A percentile compares a stretch with the other conserved stretches of the same genome.
These are phyloP conservation scores for Ardeotis arabs DNA, from an alignment of 2,113 vertebrate species.

Conservation along the genomic window DNA sequence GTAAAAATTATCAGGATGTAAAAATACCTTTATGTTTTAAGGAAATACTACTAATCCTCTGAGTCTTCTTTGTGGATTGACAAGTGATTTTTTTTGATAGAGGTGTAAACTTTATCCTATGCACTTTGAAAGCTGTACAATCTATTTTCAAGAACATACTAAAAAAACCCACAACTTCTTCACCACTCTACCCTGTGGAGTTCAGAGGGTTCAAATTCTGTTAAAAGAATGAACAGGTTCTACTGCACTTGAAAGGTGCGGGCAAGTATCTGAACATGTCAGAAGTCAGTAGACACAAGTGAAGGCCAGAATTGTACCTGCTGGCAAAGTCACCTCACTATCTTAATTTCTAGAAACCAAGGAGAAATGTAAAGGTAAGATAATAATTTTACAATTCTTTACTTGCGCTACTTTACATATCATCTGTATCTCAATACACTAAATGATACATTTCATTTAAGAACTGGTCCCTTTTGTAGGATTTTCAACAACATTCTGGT, in stretches of 20 bases:
- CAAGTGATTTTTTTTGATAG: background rate
- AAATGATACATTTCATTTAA: background rate
- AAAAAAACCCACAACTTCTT: background rate
- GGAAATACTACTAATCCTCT: background rate
- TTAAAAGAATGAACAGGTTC: background rate
- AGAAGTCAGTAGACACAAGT: background rate
- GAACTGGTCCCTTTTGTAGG: background rate
- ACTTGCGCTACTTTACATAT: background rate
- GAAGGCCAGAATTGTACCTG: background rate
- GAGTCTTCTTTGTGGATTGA: background rate
- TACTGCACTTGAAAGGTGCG: background rate
- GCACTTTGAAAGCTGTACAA: background rate
- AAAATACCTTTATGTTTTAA: background rate
- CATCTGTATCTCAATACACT: background rate
- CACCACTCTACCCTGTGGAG: background rate
- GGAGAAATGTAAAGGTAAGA: background rate
- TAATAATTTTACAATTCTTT: background rate
- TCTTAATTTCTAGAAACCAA: background rate
- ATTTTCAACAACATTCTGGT: background rate
- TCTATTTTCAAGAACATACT: background rate
- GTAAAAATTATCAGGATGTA: background rate
- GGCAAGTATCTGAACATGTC: background rate
- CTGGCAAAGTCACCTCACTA: background rate
- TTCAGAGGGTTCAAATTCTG: background rate
- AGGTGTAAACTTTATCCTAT: background rate